Evolutionary conservation across 2,888 invertebrate genomes (phyloP).

Genomic region (Molorchus minor): DNA sequence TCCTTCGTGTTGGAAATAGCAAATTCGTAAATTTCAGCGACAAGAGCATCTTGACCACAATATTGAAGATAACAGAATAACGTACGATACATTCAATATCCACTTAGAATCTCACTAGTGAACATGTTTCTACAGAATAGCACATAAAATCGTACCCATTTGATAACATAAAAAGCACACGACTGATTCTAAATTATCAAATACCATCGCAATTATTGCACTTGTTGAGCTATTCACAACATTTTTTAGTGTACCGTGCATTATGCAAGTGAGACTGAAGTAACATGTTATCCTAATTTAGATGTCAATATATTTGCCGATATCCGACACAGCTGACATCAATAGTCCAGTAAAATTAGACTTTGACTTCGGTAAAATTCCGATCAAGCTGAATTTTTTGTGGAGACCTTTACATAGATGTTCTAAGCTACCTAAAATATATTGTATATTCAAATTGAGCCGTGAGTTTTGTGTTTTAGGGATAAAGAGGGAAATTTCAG

Average conservation of each 20-base stretch:
- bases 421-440: too few species aligned
- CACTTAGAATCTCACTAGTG: slow-evolving; percentile 39
- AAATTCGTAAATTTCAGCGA: slow-evolving; percentile 37
- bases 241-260: background rate
- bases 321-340: too few species aligned
- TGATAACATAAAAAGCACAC: slow-evolving; percentile 32
- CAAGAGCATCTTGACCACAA: slow-evolving; percentile 40
- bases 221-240: background rate
- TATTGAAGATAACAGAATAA: slow-evolving; percentile 36
- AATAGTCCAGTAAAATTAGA: too few species aligned
- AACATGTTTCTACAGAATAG: slow-evolving; percentile 42
- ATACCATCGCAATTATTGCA: slow-evolving; percentile 6
- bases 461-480: too few species aligned
- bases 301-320: too few species aligned
- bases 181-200: slow-evolving; percentile 26
- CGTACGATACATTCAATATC: slow-evolving; percentile 40
- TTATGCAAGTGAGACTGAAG: too few species aligned
- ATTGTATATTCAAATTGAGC: too few species aligned
- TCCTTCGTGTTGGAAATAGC: slow-evolving; percentile 5
- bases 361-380: too few species aligned
- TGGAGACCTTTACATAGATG: too few species aligned
- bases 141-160: slow-evolving; percentile 39
- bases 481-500: too few species aligned
- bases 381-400: too few species aligned
- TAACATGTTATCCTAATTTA: too few species aligned